Base-by-base conservation (phyloP, 2,113 vertebrate species). In the Bombycilla garrulus region DNA sequence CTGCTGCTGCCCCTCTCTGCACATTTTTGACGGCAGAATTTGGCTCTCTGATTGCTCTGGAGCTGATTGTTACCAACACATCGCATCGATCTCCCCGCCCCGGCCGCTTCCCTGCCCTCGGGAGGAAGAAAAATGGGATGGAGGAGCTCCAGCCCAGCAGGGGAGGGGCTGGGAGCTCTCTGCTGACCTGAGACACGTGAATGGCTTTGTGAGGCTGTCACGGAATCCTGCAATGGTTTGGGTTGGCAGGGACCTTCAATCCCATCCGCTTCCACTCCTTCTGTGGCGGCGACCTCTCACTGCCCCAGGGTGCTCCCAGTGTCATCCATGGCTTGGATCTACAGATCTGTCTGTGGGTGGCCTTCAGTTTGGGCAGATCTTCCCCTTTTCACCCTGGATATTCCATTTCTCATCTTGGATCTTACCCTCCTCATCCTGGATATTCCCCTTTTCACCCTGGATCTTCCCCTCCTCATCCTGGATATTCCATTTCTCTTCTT, bases 101-200 rank as follows among this genome's bases (percentile, higher is more conserved):
- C 12, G 0, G 87, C 72, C 29, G 54, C n/a, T 45, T 33, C 79
- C 82, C 21, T n/a, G 29, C 61, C 38, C 36, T 29, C 10, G 8
- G 38, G 50, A 73, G 95, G 50, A 48, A 66, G 81, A 93, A 20
- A 1, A 71, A 66, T 9, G n/a, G 86, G 74, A 56, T 2, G 10
- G n/a, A n/a, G n/a, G n/a, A 67, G 50, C 45, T 73, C 4, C 45
- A 56, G 47, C 48, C 11, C 3, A 10, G 76, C 72, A 7, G 2
- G 3, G 44, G 15, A 6, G 0, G 44, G 18, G 33, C 66, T n/a
- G 67, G 3, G 25, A 23, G 0, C 25, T 28, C 1, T 25, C 53
- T 26, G 1, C 1, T 36, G 56, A 1, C 36, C 0, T 3, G 54
- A 14, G 10, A 40, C 35, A 2, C 53, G 0, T 0, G 1, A 42